Evolutionary conservation across 2,888 invertebrate species (phyloP).

Genomic region (Andrena haemorrhoa): DNA sequence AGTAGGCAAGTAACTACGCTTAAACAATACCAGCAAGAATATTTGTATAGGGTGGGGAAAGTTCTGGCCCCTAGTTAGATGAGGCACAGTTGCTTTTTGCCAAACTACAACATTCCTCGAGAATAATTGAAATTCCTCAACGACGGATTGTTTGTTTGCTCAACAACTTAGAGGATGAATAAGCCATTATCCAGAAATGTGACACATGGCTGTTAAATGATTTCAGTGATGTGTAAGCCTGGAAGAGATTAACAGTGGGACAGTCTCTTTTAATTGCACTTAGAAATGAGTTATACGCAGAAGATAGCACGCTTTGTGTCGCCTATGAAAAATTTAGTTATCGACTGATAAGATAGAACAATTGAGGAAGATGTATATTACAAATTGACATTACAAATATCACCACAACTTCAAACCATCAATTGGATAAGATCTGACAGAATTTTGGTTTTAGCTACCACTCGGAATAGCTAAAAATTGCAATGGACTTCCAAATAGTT

Average conservation of each 20-base stretch:
- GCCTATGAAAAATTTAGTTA: background rate
- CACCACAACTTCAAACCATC: background rate
- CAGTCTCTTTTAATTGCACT: background rate
- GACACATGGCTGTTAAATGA: too few relatives aligned
- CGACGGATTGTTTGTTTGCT: too few relatives aligned
- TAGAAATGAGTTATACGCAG: background rate
- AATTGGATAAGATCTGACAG: too few relatives aligned
- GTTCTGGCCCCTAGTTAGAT: background rate
- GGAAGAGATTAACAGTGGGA: too few relatives aligned
- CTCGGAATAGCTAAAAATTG: background rate
- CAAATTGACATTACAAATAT: background rate
- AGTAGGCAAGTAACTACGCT: slow-evolving; percentile 48
- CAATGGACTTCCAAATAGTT: background rate
- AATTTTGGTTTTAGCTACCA: too few relatives aligned
- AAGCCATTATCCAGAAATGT: too few relatives aligned
- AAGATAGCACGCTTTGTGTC: background rate
- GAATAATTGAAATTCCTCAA: too few relatives aligned
- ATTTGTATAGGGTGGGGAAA: slow-evolving; percentile 48
- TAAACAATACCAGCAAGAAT: slow-evolving; percentile 52
- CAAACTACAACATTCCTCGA: too few relatives aligned
- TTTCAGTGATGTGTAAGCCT: background rate
- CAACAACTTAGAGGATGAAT: too few relatives aligned
- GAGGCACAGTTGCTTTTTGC: too few relatives aligned
- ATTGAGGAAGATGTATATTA: background rate
- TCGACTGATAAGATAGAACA: slow-evolving; percentile 7